Evolutionary conservation across 2,797 vertebrate species (phyloP).

Genomic region (Myotis planiceps): DNA sequence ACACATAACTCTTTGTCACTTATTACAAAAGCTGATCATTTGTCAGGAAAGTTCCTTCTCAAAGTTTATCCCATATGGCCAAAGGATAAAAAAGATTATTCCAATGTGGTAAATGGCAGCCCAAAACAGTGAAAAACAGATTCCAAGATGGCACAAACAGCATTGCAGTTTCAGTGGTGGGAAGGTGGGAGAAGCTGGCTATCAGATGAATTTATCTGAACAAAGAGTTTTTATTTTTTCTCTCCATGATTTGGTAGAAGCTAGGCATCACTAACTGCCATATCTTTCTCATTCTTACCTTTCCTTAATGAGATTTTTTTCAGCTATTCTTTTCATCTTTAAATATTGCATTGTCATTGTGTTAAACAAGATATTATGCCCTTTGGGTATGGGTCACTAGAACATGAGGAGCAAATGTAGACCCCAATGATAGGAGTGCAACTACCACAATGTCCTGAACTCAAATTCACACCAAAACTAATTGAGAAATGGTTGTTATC

Average conservation of each 20-base stretch:
- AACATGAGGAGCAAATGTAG: background rate
- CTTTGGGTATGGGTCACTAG: background rate
- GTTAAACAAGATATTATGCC: background rate
- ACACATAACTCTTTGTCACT: background rate
- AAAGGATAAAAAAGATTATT: background rate
- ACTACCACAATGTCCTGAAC: background rate
- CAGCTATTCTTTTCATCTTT: background rate
- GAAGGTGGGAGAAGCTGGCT: background rate
- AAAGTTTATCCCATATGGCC: background rate
- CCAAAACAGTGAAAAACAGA: background rate
- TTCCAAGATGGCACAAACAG: background rate
- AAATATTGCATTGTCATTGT: background rate
- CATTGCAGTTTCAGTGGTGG: background rate
- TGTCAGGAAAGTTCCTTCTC: background rate
- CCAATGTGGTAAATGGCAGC: background rate
- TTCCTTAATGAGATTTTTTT: background rate
- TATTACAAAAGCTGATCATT: background rate
- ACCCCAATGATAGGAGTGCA: background rate
- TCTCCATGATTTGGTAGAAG: background rate
- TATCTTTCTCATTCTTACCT: background rate
- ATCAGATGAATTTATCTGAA: background rate
- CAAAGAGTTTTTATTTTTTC: background rate
- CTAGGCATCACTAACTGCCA: background rate
- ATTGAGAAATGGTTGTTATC: background rate
- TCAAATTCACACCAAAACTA: background rate